Base-by-base conservation (phyloP, 2,888 invertebrate genomes). In the Sylvicola fuscatus region DNA sequence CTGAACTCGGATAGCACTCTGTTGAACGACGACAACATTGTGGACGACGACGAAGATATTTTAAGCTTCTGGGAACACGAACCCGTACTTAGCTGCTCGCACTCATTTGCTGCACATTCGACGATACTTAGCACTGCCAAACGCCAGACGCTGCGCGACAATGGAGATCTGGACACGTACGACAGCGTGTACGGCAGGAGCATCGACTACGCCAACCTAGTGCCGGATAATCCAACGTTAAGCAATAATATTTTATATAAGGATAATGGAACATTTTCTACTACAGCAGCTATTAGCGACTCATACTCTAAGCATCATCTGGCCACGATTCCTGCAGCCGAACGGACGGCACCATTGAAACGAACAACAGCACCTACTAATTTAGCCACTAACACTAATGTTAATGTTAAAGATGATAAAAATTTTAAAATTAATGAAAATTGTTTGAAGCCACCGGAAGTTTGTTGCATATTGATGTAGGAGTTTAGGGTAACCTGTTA, bases 151-250 rank as follows among this genome's bases (percentile, higher is more conserved):
- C 53, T 13, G 49, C 45, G 2, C 28, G 16, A 33, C n/a, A 16
- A 33, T 16, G n/a, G 10, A 5, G 28, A 38, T 17, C 17, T 52
- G 3, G 49, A 48, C 36, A 45, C 52, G 5, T 59, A 59, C 43
- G 57, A 59, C 34, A 58, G 57, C 41, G 49, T 53, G 39, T 59
- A 58, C 41, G 59, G 59, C 15, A 48, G 48, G 38, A 56, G 53
- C 38, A 53, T 54, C 33, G 56, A 59, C 40, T 58, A 47, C 44
- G 42, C 52, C 37, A 49, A 50, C 26, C 38, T 42, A 34, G 16
- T 39, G 34, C 33, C 37, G 14, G 38, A 34, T 35, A 39, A 41
- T 36, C 38, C 37, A 34, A 41, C 41, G 38, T 41, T 43, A 39
- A 40, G 41, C 39, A 43, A 42, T 41, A 42, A 40, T 40, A 40